phyloP scores from a whole-genome alignment of 2,797 vertebrate genomes.

The Thalassophryne amazonica region DNA sequence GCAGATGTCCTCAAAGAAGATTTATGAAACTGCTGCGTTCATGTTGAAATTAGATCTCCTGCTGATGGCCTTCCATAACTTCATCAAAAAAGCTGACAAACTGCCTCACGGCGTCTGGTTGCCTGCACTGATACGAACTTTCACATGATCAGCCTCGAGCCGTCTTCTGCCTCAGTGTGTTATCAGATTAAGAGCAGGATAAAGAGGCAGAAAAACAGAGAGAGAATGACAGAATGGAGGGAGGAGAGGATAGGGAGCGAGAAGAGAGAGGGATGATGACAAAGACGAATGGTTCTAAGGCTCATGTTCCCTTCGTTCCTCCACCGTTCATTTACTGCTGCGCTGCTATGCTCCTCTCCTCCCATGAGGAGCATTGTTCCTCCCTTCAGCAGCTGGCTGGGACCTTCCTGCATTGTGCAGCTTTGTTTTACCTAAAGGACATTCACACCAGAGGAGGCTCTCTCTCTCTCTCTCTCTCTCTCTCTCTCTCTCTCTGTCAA shows the following conservation, averaged over 20 bases:
- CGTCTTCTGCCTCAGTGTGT: conserved; percentile 12
- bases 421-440: conserved; percentile 15
- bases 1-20: neutral
- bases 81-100: neutral
- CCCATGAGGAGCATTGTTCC: conserved; percentile 53
- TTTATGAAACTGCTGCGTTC: neutral
- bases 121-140: conserved; percentile 6
- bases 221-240: conserved; percentile 7
- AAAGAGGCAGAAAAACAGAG: neutral
- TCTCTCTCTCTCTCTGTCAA: too few relatives aligned
- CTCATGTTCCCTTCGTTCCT: conserved; percentile 35
- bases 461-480: too few relatives aligned
- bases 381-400: conserved; percentile 44
- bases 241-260: conserved; percentile 13
- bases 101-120: neutral
- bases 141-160: conserved; percentile 21
- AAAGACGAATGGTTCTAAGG: conserved; percentile 60
- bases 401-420: conserved; percentile 41
- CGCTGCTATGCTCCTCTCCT: neutral
- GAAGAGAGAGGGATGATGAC: conserved; percentile 47
- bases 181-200: conserved; percentile 27
- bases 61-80: neutral
- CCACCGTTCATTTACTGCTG: conserved; percentile 29
- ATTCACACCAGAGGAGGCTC: conserved; percentile 33
- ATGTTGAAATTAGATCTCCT: neutral